phyloP scores from a whole-genome alignment of 2,888 invertebrate genomes.

The Tubulanus polymorphus region DNA sequence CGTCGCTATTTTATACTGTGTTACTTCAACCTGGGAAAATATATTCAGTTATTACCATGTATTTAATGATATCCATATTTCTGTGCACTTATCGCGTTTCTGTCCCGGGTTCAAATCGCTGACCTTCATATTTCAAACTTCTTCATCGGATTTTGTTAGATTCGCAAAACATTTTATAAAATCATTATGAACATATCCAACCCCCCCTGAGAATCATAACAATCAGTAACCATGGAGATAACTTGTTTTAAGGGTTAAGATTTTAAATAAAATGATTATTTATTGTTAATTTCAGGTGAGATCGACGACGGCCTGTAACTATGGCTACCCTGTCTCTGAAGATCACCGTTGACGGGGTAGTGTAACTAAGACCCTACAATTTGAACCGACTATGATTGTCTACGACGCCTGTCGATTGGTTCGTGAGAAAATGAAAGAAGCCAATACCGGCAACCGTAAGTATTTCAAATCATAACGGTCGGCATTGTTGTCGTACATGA shows the following conservation, averaged over 20 bases:
- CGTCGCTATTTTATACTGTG: no score
- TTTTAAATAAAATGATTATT: background rate
- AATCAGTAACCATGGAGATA: background rate
- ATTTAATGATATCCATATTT: no score
- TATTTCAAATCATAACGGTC: constrained; percentile 33
- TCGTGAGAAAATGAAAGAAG: constrained; percentile 89
- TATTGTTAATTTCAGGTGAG: constrained; percentile 17
- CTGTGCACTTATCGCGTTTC: no score
- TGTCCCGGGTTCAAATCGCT: no score
- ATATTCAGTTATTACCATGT: no score
- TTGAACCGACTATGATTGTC: constrained; percentile 89
- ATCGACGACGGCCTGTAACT: constrained; percentile 16
- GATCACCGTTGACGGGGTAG: constrained; percentile 56
- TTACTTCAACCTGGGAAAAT: no score
- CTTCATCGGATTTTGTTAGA: no score
- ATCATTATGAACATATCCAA: no score
- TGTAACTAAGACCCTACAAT: constrained; percentile 94
- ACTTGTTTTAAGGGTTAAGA: background rate
- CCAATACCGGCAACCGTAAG: constrained; percentile 77
- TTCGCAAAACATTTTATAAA: no score
- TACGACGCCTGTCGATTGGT: constrained; percentile 95
- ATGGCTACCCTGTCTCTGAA: constrained; percentile 58
- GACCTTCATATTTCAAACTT: no score
- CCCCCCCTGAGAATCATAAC: no score
- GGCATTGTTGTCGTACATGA: background rate